phyloP scores from a whole-genome alignment of 2,113 vertebrate species.

The Propithecus coquereli region DNA sequence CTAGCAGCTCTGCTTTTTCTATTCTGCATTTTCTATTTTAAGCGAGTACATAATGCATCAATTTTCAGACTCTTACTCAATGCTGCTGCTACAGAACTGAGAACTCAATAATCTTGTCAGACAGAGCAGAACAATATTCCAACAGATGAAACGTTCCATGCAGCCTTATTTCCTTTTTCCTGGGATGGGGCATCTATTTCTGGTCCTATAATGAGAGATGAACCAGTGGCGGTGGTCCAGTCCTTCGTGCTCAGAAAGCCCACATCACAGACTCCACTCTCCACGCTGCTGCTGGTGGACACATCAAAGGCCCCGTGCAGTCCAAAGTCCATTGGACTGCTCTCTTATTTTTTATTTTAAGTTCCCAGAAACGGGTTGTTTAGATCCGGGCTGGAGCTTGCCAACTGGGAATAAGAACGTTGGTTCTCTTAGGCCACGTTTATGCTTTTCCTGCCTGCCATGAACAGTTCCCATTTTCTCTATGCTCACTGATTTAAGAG shows the following conservation, averaged over 20 bases:
- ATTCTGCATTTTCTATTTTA: constrained; percentile 69
- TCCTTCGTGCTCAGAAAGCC: constrained; percentile 20
- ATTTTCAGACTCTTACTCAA: constrained; percentile 41
- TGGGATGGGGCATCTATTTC: constrained; percentile 66
- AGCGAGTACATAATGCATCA: constrained; percentile 56
- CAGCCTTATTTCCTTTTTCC: constrained; percentile 43
- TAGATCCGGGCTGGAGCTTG: not conserved
- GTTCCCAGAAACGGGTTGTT: constrained; percentile 50
- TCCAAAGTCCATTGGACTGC: not conserved
- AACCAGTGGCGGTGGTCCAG: not conserved
- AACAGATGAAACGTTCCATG: constrained; percentile 51
- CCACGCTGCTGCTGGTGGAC: constrained; percentile 55
- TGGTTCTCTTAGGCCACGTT: constrained; percentile 19
- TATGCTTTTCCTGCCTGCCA: not conserved
- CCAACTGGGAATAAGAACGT: not conserved
- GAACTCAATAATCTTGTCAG: constrained; percentile 35
- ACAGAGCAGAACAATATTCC: constrained; percentile 55
- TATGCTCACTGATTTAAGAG: not conserved
- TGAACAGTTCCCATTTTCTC: not conserved
- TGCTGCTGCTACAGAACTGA: constrained; percentile 29
- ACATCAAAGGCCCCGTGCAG: constrained; percentile 36
- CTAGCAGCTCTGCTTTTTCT: constrained; percentile 44
- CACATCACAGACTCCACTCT: constrained; percentile 70
- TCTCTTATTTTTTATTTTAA: constrained; percentile 44
- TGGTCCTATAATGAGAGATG: constrained; percentile 64